These are phyloP conservation scores for Campopleginae sp. DNA, from an alignment of 2,888 invertebrate species.

Conservation along the genomic window DNA sequence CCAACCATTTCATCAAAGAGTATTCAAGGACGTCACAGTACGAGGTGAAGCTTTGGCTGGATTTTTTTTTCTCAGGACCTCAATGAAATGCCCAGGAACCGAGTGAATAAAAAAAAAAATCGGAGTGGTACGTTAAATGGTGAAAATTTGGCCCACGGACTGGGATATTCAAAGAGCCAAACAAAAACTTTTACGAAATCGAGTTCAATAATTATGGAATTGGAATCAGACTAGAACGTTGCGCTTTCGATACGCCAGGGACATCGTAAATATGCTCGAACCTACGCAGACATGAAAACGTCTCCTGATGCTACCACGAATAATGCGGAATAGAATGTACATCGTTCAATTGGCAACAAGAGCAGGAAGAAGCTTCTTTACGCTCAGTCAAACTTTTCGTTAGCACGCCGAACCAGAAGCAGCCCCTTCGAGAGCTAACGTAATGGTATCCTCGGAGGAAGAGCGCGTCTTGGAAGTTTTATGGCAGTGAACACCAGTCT, in stretches of 20 bases:
- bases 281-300: conserved; percentile 1
- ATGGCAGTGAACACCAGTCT: conserved; percentile 65
- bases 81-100: conserved; percentile 7
- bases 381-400: conserved; percentile 79
- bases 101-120: conserved; percentile 24
- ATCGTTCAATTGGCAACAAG: conserved; percentile 55
- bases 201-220: neutral
- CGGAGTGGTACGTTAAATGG: neutral
- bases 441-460: conserved; percentile 79
- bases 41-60: conserved; percentile 23
- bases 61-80: conserved; percentile 1
- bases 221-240: neutral
- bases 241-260: neutral
- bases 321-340: conserved; percentile 32
- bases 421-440: conserved; percentile 72
- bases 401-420: conserved; percentile 76
- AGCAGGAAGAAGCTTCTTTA: conserved; percentile 75
- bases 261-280: neutral
- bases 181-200: neutral
- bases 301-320: conserved; percentile 16
- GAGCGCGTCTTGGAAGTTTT: conserved; percentile 78
- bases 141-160: neutral
- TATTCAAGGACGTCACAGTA: conserved; percentile 47
- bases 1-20: conserved; percentile 41
- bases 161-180: neutral